Percentiles rank a stretch among this genome's conserved stretches.
phyloP scores from a whole-genome alignment of 2,888 invertebrate species.

The Tetragnatha montana region DNA sequence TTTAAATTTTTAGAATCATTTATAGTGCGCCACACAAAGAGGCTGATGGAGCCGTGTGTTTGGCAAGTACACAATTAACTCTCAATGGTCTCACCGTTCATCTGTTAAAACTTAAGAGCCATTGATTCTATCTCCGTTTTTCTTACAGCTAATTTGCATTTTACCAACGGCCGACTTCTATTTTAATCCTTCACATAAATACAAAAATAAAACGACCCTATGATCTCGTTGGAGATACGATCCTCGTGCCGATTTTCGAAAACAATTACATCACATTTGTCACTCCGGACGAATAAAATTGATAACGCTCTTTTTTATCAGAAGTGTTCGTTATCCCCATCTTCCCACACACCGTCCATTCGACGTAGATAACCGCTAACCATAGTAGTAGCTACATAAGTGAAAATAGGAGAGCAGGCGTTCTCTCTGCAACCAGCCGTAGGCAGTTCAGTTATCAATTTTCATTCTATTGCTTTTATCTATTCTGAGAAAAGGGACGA shows the following conservation, averaged over 20 bases:
- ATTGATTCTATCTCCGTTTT: too few species aligned
- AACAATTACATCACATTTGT: constrained; percentile 39
- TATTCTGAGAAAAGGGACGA: constrained; percentile 26
- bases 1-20: too few species aligned
- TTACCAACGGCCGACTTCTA: neutral
- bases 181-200: neutral
- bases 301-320: constrained; percentile 21
- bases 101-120: too few species aligned
- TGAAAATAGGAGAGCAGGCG: constrained; percentile 42
- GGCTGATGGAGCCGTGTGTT: too few species aligned
- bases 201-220: neutral
- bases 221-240: constrained; percentile 16
- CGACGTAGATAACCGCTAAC: constrained; percentile 15
- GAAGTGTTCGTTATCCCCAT: constrained; percentile 19
- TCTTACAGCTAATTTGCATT: too few species aligned
- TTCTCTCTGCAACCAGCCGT: constrained; percentile 1
- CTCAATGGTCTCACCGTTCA: too few species aligned
- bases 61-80: too few species aligned
- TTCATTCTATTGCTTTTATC: constrained; percentile 11
- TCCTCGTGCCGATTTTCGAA: constrained; percentile 31
- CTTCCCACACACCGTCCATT: constrained; percentile 1
- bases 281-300: constrained; percentile 20
- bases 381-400: neutral
- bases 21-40: too few species aligned
- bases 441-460: constrained; percentile 10